Evolutionary conservation across 1,140 invertebrate genomes (phyloP).

Genomic region (Diabrotica virgifera): DNA sequence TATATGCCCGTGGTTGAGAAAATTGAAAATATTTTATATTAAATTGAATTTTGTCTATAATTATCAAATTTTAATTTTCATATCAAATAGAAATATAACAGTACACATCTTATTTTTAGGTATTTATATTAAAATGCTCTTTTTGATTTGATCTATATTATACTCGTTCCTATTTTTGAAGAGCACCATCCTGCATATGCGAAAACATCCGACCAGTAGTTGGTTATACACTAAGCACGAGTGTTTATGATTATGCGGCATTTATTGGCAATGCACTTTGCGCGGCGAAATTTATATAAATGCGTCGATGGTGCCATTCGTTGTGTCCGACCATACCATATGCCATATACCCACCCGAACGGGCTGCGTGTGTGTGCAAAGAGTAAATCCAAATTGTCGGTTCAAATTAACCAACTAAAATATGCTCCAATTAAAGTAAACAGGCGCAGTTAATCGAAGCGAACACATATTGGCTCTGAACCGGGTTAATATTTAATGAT

Average conservation of each 20-base stretch:
- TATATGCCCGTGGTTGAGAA: too few relatives aligned
- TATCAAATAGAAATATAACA: too few relatives aligned
- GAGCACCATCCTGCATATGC: background rate
- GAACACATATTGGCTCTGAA: constrained; percentile 37
- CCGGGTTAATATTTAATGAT: constrained; percentile 42
- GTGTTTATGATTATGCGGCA: background rate
- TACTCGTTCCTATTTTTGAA: background rate
- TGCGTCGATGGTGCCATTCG: constrained; percentile 7
- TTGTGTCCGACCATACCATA: constrained; percentile 13
- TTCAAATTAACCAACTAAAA: constrained; percentile 32
- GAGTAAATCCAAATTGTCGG: constrained; percentile 23
- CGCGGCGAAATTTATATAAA: constrained; percentile 10
- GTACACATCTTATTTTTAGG: too few relatives aligned
- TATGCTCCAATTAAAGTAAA: constrained; percentile 41
- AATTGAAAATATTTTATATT: too few relatives aligned
- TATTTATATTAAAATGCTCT: too few relatives aligned
- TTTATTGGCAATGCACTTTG: constrained; percentile 6
- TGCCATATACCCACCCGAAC: background rate
- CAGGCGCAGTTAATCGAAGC: constrained; percentile 40
- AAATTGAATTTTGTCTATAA: too few relatives aligned
- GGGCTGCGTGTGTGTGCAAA: constrained; percentile 12
- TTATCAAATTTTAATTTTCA: too few relatives aligned
- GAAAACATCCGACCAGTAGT: background rate
- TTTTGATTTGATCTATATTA: too few relatives aligned
- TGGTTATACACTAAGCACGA: constrained; percentile 1